Conservation (phyloP, 1,140 invertebrate species). For the Pseudomyrmex pallidus region DNA sequence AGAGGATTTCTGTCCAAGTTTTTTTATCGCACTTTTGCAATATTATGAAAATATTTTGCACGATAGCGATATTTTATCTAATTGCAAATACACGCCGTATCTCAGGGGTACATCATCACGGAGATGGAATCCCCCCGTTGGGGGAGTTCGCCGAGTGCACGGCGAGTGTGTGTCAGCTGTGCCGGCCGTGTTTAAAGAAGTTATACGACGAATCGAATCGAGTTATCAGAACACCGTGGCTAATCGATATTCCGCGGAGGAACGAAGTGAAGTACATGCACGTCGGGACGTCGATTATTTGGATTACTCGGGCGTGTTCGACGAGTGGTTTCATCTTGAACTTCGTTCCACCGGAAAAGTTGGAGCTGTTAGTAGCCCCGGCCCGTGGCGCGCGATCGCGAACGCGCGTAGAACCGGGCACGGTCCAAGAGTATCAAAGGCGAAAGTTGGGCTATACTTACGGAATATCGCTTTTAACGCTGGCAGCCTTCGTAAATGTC, state of each 20-base stretch:
- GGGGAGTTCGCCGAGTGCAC: background rate
- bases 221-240: conserved; percentile 33
- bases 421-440: conserved; percentile 71
- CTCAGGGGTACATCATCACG: too few species aligned
- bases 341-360: conserved; percentile 70
- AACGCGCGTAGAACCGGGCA: conserved; percentile 53
- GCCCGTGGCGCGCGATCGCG: conserved; percentile 21
- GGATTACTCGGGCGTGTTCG: conserved; percentile 70
- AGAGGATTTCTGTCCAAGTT: background rate
- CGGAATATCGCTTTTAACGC: conserved; percentile 75
- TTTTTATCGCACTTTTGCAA: too few species aligned
- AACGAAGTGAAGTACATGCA: conserved; percentile 41
- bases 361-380: conserved; percentile 63
- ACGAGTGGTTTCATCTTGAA: conserved; percentile 74
- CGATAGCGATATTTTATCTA: too few species aligned
- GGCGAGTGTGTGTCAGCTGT: background rate
- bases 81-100: too few species aligned
- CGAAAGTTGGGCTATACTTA: conserved; percentile 75
- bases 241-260: conserved; percentile 68
- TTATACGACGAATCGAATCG: conserved; percentile 29
- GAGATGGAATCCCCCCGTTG: background rate
- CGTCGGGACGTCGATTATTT: conserved; percentile 67
- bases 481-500: conserved; percentile 67
- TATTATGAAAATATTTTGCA: too few species aligned
- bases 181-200: conserved; percentile 60